A percentile compares a stretch with the other conserved stretches of the same genome.
These are phyloP conservation scores for Indicator indicator DNA, from an alignment of 2,113 vertebrate genomes.

Conservation along the genomic window DNA sequence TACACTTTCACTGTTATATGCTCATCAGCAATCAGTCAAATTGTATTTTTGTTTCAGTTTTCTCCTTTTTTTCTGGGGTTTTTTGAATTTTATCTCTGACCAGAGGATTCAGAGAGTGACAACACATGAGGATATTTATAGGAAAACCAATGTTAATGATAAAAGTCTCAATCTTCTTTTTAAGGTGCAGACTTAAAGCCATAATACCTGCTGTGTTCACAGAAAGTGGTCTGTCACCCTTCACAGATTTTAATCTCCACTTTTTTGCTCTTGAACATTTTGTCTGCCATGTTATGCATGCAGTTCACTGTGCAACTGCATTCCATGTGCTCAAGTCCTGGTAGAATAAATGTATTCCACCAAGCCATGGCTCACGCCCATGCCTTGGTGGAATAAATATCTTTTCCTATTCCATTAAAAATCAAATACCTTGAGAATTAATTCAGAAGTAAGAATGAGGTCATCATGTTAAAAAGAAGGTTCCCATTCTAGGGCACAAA, in stretches of 20 bases:
- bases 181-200: constrained; percentile 55
- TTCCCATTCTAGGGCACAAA: constrained; percentile 9
- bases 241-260: constrained; percentile 24
- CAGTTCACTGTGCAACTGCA: constrained; percentile 62
- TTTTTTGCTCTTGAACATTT: constrained; percentile 50
- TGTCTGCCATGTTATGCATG: constrained; percentile 47
- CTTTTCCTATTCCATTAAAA: constrained; percentile 61
- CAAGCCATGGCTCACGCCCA: neutral
- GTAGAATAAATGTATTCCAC: constrained; percentile 39
- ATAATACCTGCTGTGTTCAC: neutral
- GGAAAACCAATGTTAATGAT: neutral
- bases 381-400: constrained; percentile 65
- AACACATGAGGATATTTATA: neutral
- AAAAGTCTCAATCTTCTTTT: constrained; percentile 5
- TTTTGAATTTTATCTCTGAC: neutral
- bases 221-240: neutral
- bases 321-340: constrained; percentile 62
- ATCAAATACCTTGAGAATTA: constrained; percentile 45
- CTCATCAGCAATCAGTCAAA: neutral
- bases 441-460: constrained; percentile 55
- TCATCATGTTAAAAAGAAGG: neutral
- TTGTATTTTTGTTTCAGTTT: constrained; percentile 20
- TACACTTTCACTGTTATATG: constrained; percentile 9
- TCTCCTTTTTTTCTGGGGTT: neutral
- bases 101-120: neutral